These are phyloP conservation scores for Spisula subtruncata DNA, from an alignment of 2,888 invertebrate species.

Conservation along the genomic window DNA sequence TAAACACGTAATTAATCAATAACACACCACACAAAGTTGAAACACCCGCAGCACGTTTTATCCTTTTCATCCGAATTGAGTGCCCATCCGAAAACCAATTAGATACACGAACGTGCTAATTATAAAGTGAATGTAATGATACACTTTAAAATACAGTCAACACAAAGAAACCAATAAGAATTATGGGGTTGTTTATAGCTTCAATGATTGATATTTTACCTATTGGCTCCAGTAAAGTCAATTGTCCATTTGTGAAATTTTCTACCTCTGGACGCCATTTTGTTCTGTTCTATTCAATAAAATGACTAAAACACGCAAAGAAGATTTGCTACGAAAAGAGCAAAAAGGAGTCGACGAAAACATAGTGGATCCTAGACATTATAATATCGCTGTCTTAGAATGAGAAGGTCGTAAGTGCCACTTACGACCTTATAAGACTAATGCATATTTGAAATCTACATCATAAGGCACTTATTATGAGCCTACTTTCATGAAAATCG, in stretches of 20 bases:
- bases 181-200: not conserved
- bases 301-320: no score
- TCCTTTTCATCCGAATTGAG: not conserved
- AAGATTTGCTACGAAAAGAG: not conserved
- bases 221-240: slow-evolving; percentile 80
- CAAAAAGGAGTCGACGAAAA: not conserved
- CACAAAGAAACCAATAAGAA: not conserved
- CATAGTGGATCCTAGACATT: no score
- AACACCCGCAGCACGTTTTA: no score
- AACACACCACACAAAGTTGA: no score
- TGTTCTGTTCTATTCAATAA: not conserved
- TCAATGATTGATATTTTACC: slow-evolving; percentile 55
- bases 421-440: no score
- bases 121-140: not conserved
- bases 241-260: slow-evolving; percentile 82
- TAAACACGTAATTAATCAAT: no score
- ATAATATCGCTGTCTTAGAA: no score
- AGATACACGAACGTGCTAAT: not conserved
- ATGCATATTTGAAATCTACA: no score
- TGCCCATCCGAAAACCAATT: not conserved
- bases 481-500: no score
- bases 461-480: no score
- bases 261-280: slow-evolving; percentile 62
- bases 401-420: no score
- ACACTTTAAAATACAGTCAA: not conserved